Conservation (phyloP, 2,888 invertebrate species). For the Cactoblastis cactorum region DNA sequence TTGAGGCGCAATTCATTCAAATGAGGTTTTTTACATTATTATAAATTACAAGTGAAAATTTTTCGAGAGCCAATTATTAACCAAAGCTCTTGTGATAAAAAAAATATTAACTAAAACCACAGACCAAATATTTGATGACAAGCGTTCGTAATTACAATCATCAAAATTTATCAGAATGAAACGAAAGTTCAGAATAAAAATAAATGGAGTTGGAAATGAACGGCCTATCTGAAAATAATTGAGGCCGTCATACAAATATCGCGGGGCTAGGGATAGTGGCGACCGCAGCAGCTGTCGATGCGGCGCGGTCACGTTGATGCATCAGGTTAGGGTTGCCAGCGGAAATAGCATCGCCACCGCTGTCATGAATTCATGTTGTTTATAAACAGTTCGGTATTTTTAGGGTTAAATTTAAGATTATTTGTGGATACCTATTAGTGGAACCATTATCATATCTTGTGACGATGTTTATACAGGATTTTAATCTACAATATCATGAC, state of each 20-base stretch:
- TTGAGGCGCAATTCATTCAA: slow-evolving; percentile 14
- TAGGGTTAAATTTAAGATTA: background rate
- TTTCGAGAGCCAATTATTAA: too few relatives aligned
- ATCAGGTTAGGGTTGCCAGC: background rate
- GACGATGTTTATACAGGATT: too few relatives aligned
- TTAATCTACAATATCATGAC: too few relatives aligned
- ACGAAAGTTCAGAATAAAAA: background rate
- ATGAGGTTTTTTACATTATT: slow-evolving; percentile 8
- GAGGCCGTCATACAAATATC: slow-evolving; percentile 3
- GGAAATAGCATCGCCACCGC: background rate
- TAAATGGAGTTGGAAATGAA: background rate
- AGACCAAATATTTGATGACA: too few relatives aligned
- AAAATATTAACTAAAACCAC: too few relatives aligned
- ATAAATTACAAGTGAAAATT: too few relatives aligned
- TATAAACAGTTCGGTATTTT: background rate
- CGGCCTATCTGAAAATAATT: slow-evolving; percentile 1
- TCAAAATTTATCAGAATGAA: background rate
- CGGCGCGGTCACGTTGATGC: background rate
- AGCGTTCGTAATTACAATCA: too few relatives aligned
- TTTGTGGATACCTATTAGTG: too few relatives aligned
- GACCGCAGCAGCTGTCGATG: slow-evolving; percentile 7
- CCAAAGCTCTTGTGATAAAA: too few relatives aligned
- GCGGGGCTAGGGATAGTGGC: background rate
- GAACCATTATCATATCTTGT: too few relatives aligned
- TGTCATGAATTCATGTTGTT: background rate